Percentiles rank a stretch among this genome's conserved stretches.
Conservation (phyloP, 2,888 invertebrate genomes). For the Carpatolechia fugitivella region DNA sequence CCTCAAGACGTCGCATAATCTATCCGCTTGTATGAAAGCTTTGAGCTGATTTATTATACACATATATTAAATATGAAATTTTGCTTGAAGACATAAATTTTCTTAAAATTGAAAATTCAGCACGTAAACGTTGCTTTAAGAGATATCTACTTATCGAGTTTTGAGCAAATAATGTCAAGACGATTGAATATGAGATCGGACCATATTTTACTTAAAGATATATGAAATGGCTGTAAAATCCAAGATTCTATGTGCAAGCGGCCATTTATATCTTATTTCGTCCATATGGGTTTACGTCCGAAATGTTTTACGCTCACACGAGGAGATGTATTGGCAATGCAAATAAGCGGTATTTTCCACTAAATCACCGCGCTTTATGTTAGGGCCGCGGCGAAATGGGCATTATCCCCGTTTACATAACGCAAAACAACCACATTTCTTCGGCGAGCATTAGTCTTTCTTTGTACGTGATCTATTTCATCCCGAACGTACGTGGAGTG, state of each 20-base stretch:
- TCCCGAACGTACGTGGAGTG: slow-evolving; percentile 38
- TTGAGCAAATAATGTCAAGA: slow-evolving; percentile 39
- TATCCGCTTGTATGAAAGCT: slow-evolving; percentile 22
- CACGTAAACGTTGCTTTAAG: slow-evolving; percentile 30
- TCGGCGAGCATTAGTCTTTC: slow-evolving; percentile 48
- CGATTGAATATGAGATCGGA: slow-evolving; percentile 53
- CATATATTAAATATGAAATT: slow-evolving; percentile 36
- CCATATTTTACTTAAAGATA: slow-evolving; percentile 58
- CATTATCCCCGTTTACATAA: slow-evolving; percentile 50
- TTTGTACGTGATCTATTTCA: slow-evolving; percentile 43
- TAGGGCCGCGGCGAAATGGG: slow-evolving; percentile 45
- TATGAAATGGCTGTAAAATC: slow-evolving; percentile 59
- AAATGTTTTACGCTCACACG: slow-evolving; percentile 52
- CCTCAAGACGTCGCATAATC: slow-evolving; percentile 37
- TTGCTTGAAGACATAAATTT: slow-evolving; percentile 37
- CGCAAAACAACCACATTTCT: slow-evolving; percentile 53
- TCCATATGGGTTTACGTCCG: slow-evolving; percentile 60
- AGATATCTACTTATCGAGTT: slow-evolving; percentile 34
- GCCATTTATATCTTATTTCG: slow-evolving; percentile 64
- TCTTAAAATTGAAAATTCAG: slow-evolving; percentile 31
- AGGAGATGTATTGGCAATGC: slow-evolving; percentile 60
- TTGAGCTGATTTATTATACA: slow-evolving; percentile 36
- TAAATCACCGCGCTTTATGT: slow-evolving; percentile 59
- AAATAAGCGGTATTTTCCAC: slow-evolving; percentile 64
- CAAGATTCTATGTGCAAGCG: slow-evolving; percentile 54